Base-by-base conservation (phyloP, 2,113 vertebrate genomes). In the Rhinolophus sinicus region DNA sequence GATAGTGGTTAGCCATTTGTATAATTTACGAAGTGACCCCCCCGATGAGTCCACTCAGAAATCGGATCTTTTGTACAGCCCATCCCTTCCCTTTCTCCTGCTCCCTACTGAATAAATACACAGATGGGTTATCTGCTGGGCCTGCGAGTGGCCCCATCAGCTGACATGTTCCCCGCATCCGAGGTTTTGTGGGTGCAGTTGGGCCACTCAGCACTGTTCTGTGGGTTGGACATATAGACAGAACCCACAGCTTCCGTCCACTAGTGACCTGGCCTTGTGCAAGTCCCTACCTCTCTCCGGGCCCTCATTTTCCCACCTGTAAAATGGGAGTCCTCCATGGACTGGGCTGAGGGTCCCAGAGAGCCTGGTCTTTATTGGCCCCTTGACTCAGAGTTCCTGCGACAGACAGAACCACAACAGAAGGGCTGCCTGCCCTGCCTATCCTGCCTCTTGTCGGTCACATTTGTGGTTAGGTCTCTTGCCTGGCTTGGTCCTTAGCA, bases 401-500 rank as follows among this genome's bases (percentile, higher is more conserved):
- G 1, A 4, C 0, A 4, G 76, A 38, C 60, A 21, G 44, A 62
- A 44, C 28, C 40, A 11, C 26, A 4, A 38, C 19, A 16, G 6
- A 30, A 16, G 38, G 58, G 56, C 56, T 6, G 0, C 73, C 38
- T 12, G 12, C 12, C 14, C 16, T 13, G n/a, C n/a, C 35, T 14
- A 0, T 4, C 38, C 30, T n/a, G 52, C 24, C n/a, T 54, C 67
- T 47, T 6, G 0, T 6, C 0, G 3, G 50, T 19, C 47, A 19
- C 19, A 2, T 13, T 6, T 28, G 58, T 54, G 75, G 72, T 50
- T 65, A 13, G 15, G 52, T 70, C 38, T 44, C 73, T 33, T 28
- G 47, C 38, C 24, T 40, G n/a, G 38, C 33, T 44, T 4, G 62
- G 30, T 26, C 78, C 56, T 62, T 50, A 52, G 60, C 33, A 8